phyloP scores from a whole-genome alignment of 1,140 invertebrate species.

The Drosophila burlai region DNA sequence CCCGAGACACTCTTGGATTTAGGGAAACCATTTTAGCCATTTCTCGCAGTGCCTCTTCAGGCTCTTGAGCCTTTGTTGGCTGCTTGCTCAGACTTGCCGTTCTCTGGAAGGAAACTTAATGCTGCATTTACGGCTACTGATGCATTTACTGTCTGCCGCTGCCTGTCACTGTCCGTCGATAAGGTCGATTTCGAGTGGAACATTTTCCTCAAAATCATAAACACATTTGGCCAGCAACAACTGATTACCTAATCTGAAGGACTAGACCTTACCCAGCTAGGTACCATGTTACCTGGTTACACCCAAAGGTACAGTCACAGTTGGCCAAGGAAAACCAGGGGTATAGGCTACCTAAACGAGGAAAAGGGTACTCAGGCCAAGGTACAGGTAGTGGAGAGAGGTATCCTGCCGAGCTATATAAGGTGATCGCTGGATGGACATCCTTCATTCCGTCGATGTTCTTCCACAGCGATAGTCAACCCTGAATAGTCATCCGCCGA shows the following conservation, averaged over 20 bases:
- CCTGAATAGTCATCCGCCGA: conserved; percentile 13
- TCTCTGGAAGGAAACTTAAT: conserved; percentile 38
- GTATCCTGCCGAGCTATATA: conserved; percentile 35
- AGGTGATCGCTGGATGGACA: not conserved
- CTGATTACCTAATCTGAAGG: conserved; percentile 71
- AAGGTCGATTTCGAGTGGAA: conserved; percentile 49
- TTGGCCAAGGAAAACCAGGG: conserved; percentile 18
- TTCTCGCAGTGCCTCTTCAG: conserved; percentile 9
- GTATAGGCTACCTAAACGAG: conserved; percentile 21
- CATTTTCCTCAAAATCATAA: conserved; percentile 78
- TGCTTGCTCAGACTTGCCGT: conserved; percentile 31
- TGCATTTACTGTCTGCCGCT: conserved; percentile 23
- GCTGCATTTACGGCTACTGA: conserved; percentile 29
- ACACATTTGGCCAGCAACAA: conserved; percentile 47
- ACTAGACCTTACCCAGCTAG: conserved; percentile 21
- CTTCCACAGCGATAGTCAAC: conserved; percentile 38
- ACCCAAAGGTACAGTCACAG: conserved; percentile 26
- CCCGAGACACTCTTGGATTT: not conserved
- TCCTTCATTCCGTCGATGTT: conserved; percentile 67
- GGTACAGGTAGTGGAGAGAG: not conserved
- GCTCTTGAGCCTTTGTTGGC: conserved; percentile 16
- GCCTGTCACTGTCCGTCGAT: conserved; percentile 30
- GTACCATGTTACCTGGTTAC: conserved; percentile 25
- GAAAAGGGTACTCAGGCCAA: conserved; percentile 5
- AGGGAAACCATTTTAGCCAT: conserved; percentile 6